Percentiles rank a stretch among this genome's conserved stretches.
These are phyloP conservation scores for Cynodonichthys magdalenae DNA, from an alignment of 2,797 vertebrate species.

Conservation along the genomic window DNA sequence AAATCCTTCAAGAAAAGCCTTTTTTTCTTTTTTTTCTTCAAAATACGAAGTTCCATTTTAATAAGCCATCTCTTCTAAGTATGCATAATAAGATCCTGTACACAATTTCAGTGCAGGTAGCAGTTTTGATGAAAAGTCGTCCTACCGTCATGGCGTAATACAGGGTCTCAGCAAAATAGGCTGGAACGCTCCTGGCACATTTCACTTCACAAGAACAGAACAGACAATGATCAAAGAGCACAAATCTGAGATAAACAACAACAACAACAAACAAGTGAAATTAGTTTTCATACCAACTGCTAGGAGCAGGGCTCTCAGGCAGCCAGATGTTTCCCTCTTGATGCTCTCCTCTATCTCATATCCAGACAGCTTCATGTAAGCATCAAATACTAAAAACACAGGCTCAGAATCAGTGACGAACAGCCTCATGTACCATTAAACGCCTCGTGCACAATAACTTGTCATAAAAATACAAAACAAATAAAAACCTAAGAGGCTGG, in stretches of 20 bases:
- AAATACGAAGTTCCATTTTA: too few relatives aligned
- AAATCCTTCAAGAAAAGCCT: too few relatives aligned
- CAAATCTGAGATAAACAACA: neutral
- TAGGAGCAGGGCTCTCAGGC: constrained; percentile 86
- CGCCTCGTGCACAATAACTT: too few relatives aligned
- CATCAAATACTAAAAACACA: constrained; percentile 87
- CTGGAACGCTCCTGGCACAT: constrained; percentile 88
- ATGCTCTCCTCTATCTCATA: constrained; percentile 96
- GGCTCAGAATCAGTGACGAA: neutral
- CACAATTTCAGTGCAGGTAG: too few relatives aligned
- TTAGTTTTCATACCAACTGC: constrained; percentile 86
- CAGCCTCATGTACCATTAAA: too few relatives aligned
- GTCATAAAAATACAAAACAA: neutral
- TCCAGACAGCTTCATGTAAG: constrained; percentile 93
- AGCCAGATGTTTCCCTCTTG: constrained; percentile 90
- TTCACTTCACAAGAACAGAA: constrained; percentile 81
- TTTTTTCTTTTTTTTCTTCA: too few relatives aligned
- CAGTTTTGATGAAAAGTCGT: neutral
- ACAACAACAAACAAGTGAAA: neutral
- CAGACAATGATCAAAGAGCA: neutral
- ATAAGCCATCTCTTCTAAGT: too few relatives aligned
- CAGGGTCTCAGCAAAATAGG: constrained; percentile 92
- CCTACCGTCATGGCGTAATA: constrained; percentile 90
- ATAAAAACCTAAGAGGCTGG: too few relatives aligned
- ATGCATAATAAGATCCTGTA: too few relatives aligned